These are phyloP conservation scores for Aegotheles bennettii DNA, from an alignment of 2,113 vertebrate genomes.

Conservation along the genomic window DNA sequence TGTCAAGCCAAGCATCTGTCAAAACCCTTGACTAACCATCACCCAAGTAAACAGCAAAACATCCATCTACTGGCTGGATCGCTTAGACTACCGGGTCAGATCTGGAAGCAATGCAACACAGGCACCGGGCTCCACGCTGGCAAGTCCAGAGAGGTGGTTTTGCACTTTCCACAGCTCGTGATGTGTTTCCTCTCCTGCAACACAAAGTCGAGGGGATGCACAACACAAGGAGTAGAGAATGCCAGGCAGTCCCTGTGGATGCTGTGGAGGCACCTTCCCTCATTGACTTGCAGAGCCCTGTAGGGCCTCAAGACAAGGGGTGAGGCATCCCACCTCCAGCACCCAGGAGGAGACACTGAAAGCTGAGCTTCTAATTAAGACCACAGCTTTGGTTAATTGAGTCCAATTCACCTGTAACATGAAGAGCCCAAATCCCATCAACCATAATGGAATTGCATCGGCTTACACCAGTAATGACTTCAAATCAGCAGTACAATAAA, in stretches of 20 bases:
- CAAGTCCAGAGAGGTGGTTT: neutral
- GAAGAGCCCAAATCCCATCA: slow-evolving; percentile 63
- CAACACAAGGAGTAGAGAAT: neutral
- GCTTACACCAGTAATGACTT: slow-evolving; percentile 63
- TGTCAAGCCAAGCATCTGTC: neutral
- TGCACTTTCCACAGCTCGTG: rapidly evolving
- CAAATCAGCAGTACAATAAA: slow-evolving; percentile 34
- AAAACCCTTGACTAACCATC: neutral
- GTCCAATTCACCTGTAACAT: slow-evolving; percentile 61
- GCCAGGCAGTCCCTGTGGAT: rapidly evolving
- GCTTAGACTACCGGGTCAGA: neutral
- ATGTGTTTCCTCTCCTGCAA: neutral
- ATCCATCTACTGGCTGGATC: no score
- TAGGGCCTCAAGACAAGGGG: rapidly evolving
- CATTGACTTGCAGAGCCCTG: rapidly evolving
- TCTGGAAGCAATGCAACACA: rapidly evolving
- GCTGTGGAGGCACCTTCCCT: neutral
- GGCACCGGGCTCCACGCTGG: rapidly evolving
- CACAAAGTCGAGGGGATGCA: neutral
- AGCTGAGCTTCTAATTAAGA: slow-evolving; percentile 46
- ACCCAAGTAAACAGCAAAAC: neutral
- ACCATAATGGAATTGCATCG: slow-evolving; percentile 60
- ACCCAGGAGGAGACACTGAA: neutral
- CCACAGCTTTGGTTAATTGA: slow-evolving; percentile 28
- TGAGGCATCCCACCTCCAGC: neutral